Conservation (phyloP, 2,797 vertebrate genomes). For the Epinephelus coioides region DNA sequence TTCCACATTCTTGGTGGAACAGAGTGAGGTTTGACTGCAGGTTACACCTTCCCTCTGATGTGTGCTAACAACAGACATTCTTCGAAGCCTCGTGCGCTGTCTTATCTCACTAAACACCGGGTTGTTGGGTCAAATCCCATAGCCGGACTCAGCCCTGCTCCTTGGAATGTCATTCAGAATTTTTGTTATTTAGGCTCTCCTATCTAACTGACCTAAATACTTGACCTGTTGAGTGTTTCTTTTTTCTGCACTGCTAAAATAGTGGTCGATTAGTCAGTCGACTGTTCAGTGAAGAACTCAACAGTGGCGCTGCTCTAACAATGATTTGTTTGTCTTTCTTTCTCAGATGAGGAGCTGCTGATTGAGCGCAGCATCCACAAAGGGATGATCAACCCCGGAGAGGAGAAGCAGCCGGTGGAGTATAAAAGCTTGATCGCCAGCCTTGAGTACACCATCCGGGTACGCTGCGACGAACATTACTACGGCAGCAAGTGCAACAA, state of each 20-base stretch:
- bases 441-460: slow-evolving; percentile 90
- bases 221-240: not conserved
- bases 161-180: slow-evolving; percentile 40
- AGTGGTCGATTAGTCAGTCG: not conserved
- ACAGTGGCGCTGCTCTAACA: not conserved
- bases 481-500: slow-evolving; percentile 95
- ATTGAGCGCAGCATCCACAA: slow-evolving; percentile 91
- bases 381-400: slow-evolving; percentile 93
- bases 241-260: not conserved
- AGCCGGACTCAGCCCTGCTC: slow-evolving; percentile 5
- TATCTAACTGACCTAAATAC: slow-evolving; percentile 15
- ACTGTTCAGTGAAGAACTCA: not conserved
- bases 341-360: slow-evolving; percentile 88
- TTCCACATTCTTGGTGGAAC: slow-evolving; percentile 39
- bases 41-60: slow-evolving; percentile 47
- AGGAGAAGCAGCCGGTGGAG: slow-evolving; percentile 88
- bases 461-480: slow-evolving; percentile 94
- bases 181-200: slow-evolving; percentile 10
- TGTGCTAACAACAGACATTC: slow-evolving; percentile 23
- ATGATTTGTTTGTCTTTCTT: not conserved
- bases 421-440: slow-evolving; percentile 85
- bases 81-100: slow-evolving; percentile 6
- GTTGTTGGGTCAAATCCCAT: slow-evolving; percentile 39
- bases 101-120: slow-evolving; percentile 21
- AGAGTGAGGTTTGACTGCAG: slow-evolving; percentile 16